Conservation (phyloP, 2,797 vertebrate genomes). For the Euphonia xanthogaster region DNA sequence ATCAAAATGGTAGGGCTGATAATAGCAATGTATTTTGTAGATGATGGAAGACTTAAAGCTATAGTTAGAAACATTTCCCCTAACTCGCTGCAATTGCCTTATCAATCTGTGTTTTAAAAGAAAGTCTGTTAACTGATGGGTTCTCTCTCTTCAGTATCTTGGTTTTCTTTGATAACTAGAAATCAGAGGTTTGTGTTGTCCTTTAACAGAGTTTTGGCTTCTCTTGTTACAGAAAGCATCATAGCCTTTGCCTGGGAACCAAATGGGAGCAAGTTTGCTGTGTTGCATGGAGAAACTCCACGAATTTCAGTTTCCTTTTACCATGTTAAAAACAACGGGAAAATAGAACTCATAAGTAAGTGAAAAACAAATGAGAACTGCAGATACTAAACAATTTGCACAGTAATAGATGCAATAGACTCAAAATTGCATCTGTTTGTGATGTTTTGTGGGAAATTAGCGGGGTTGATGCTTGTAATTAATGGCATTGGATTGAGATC, state of each 20-base stretch:
- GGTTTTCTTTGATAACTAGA: neutral
- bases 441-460: neutral
- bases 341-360: conserved; percentile 97
- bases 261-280: conserved; percentile 97
- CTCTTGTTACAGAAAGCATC: conserved; percentile 84
- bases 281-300: conserved; percentile 93
- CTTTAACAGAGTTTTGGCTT: neutral
- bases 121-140: neutral
- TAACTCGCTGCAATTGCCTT: neutral
- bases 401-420: neutral
- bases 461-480: neutral
- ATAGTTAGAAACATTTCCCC: neutral
- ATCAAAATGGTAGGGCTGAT: neutral
- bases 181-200: neutral
- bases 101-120: neutral
- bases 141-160: rapidly evolving
- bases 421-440: neutral
- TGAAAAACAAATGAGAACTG: neutral
- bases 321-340: conserved; percentile 97
- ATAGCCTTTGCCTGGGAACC: conserved; percentile 99
- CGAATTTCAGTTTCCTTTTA: conserved; percentile 95
- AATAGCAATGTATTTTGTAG: neutral
- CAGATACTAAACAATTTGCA: neutral
- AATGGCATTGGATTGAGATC: neutral
- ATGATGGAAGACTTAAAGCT: neutral